phyloP scores from a whole-genome alignment of 2,797 vertebrate genomes.

The Okamejei kenojei region DNA sequence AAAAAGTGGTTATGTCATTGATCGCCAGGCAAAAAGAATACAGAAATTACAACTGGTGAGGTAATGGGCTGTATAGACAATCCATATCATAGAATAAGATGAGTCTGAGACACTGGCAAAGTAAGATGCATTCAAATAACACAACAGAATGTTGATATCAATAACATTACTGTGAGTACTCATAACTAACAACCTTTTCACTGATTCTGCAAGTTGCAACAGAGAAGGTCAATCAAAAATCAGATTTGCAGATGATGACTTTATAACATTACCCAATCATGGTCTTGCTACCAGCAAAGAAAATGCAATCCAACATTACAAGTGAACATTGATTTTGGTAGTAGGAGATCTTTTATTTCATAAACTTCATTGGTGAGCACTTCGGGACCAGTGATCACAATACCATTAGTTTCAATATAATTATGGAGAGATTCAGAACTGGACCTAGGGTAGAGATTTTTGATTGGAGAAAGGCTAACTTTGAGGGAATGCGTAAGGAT shows the following conservation, averaged over 20 bases:
- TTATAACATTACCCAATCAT: not conserved
- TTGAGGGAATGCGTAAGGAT: too few species aligned
- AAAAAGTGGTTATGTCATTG: constrained; percentile 10
- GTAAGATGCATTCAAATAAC: not conserved
- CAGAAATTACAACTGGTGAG: not conserved
- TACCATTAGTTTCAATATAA: too few species aligned
- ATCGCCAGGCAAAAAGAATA: not conserved
- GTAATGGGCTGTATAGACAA: constrained; percentile 15
- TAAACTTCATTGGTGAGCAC: too few species aligned
- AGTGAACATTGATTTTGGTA: not conserved
- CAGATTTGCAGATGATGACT: not conserved
- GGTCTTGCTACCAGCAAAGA: not conserved
- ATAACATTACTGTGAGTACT: not conserved
- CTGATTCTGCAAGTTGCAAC: not conserved
- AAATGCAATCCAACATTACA: not conserved
- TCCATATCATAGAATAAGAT: not conserved
- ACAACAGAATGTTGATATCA: not conserved
- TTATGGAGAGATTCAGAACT: too few species aligned
- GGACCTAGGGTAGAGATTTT: too few species aligned
- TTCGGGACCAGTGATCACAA: too few species aligned
- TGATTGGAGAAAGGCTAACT: too few species aligned
- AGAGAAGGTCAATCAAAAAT: not conserved
- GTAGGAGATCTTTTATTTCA: not conserved
- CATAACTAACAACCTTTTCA: not conserved
- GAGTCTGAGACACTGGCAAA: not conserved